Conservation (phyloP, 2,113 vertebrate species). For the Damaliscus lunatus region DNA sequence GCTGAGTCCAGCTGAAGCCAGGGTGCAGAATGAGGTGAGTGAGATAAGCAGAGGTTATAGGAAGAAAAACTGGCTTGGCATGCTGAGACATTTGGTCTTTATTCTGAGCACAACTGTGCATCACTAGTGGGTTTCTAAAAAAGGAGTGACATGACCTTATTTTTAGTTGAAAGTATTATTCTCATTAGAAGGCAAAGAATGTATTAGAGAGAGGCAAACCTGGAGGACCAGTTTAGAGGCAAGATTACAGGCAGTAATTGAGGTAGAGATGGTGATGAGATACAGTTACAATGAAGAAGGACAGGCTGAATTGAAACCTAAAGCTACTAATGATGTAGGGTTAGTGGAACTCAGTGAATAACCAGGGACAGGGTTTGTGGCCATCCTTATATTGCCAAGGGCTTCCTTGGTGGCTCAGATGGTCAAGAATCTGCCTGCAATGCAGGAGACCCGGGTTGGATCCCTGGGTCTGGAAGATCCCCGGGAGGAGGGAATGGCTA, state of each 20-base stretch:
- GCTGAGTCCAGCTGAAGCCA: not conserved
- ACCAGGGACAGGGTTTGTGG: not conserved
- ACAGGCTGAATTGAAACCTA: not conserved
- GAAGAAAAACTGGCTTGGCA: not conserved
- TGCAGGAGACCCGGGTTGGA: not conserved
- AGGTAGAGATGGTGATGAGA: not conserved
- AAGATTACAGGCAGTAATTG: not conserved
- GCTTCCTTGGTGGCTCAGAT: not conserved
- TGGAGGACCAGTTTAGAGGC: not conserved
- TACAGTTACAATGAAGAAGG: not conserved
- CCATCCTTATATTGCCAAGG: not conserved
- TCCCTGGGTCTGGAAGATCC: not conserved
- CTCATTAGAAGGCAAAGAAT: not conserved
- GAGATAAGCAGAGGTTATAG: not conserved
- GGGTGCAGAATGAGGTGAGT: not conserved
- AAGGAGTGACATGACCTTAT: not conserved
- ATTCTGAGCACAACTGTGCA: not conserved
- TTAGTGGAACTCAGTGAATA: not conserved
- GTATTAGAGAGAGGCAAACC: not conserved
- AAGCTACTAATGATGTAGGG: not conserved
- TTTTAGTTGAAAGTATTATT: constrained; percentile 12
- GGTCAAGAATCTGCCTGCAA: not conserved
- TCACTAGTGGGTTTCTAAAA: not conserved
- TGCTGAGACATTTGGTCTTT: not conserved
- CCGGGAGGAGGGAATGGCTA: not conserved